Percentiles rank a stretch among this genome's conserved stretches.
These are phyloP conservation scores for Toxonevra muliebris DNA, from an alignment of 2,888 invertebrate species.

Conservation along the genomic window DNA sequence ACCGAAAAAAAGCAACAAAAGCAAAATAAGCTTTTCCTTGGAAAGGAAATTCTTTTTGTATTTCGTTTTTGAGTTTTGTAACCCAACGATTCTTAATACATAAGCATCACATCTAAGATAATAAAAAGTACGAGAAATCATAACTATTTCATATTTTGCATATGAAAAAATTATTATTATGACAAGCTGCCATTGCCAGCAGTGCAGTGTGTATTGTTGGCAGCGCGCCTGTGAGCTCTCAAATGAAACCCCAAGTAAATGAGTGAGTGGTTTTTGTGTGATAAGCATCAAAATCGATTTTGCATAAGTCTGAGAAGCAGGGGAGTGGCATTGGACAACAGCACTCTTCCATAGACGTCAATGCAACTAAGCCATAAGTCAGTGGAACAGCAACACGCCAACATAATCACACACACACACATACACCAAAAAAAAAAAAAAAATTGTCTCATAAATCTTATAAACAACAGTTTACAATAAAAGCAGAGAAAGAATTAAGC, in stretches of 20 bases:
- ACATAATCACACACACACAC: neutral
- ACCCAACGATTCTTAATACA: no score
- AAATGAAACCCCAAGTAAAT: no score
- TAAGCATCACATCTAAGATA: no score
- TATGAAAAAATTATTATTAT: constrained; percentile 17
- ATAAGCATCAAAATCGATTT: constrained; percentile 58
- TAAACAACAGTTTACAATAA: no score
- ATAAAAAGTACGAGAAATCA: no score
- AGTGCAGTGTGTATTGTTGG: neutral
- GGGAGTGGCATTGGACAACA: neutral
- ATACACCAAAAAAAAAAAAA: neutral
- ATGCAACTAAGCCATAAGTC: constrained; percentile 23
- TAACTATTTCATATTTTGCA: constrained; percentile 2
- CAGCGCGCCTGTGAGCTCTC: constrained; percentile 8
- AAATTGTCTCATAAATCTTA: neutral
- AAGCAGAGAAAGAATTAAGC: no score
- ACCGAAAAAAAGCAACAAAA: neutral
- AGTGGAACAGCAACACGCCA: constrained; percentile 4
- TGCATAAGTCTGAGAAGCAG: constrained; percentile 26
- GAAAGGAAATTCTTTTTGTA: no score
- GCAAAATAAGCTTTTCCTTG: no score
- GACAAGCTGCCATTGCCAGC: constrained; percentile 8
- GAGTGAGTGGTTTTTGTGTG: constrained; percentile 31
- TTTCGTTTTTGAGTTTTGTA: no score
- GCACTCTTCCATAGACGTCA: constrained; percentile 20